These are phyloP conservation scores for Puma concolor DNA, from an alignment of 2,113 vertebrate genomes.

Conservation along the genomic window DNA sequence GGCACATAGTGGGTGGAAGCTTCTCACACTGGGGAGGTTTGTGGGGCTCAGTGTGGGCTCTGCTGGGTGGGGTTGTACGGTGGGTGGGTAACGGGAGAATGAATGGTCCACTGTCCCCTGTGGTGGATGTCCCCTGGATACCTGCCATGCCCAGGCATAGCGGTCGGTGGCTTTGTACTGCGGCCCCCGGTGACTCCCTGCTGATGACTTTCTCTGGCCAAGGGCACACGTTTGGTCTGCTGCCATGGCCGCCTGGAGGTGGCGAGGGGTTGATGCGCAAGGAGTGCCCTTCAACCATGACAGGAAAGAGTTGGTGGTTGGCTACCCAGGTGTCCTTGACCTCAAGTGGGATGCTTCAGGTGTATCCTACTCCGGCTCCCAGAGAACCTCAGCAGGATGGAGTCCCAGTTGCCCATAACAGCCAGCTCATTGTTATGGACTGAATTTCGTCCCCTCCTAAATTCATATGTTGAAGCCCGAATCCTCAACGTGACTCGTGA, in stretches of 20 bases:
- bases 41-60: background rate
- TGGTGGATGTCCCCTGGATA: background rate
- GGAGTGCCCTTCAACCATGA: background rate
- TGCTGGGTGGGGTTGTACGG: background rate
- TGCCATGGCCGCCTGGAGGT: background rate
- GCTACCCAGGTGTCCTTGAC: background rate
- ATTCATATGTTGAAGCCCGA: background rate
- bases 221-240: background rate
- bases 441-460: too few relatives aligned
- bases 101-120: too few relatives aligned
- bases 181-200: background rate
- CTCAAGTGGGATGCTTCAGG: background rate
- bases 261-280: rapidly evolving
- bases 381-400: background rate
- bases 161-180: background rate
- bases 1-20: background rate
- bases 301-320: background rate
- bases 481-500: background rate
- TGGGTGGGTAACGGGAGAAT: background rate
- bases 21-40: background rate
- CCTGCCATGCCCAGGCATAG: rapidly evolving
- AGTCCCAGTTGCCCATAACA: background rate
- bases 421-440: background rate
- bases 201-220: background rate
- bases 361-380: background rate